Evolutionary conservation across 2,113 vertebrate genomes (phyloP).

Genomic region (Candoia aspera): DNA sequence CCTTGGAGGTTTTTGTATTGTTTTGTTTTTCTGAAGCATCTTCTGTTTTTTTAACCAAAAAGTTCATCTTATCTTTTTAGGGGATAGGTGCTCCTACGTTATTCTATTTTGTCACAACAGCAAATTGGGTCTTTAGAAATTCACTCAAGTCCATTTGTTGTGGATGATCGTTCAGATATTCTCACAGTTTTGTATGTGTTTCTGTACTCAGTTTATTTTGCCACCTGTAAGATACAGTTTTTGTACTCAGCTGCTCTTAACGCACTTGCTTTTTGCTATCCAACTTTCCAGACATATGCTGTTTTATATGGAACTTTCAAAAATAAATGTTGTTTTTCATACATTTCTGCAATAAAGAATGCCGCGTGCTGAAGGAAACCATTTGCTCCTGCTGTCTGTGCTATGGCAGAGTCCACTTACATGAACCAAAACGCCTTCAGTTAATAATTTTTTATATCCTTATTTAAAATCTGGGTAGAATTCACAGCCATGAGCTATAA

Average conservation of each 20-base stretch:
- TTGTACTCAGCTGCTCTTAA: neutral
- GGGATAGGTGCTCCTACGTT: neutral
- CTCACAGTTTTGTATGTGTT: neutral
- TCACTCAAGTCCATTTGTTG: neutral
- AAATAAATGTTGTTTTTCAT: neutral
- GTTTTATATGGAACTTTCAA: neutral
- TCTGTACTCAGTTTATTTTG: neutral
- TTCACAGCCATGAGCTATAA: neutral
- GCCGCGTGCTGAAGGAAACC: neutral
- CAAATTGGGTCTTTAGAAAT: neutral
- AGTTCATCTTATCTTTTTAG: neutral
- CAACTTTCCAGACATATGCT: neutral
- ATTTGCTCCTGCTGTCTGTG: neutral
- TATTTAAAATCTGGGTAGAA: neutral
- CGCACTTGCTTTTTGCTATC: neutral
- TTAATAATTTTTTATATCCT: neutral
- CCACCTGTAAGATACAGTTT: neutral
- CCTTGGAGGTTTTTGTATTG: neutral
- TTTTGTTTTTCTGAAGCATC: neutral
- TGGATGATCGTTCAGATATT: neutral
- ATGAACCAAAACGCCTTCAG: neutral
- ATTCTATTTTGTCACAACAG: neutral
- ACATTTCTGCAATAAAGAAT: neutral
- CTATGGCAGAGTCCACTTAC: neutral
- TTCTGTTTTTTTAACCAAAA: neutral